Base-by-base conservation (phyloP, 1,140 invertebrate species). In the Aleiodes sp. region DNA sequence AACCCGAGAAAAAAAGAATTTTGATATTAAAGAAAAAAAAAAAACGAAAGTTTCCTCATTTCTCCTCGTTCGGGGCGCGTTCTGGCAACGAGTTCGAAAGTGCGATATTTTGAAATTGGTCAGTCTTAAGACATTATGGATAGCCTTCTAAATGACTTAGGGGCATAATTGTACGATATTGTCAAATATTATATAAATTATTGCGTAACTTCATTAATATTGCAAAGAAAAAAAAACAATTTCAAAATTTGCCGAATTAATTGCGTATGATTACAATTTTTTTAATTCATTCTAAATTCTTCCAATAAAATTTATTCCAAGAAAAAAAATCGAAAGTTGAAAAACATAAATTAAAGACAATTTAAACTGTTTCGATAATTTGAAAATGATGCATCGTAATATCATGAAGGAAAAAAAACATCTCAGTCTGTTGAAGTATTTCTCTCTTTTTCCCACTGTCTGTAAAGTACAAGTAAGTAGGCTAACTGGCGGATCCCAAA, bases 381-480 rank as follows among this genome's bases (percentile, higher is more conserved):
- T 43, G 39, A 43, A 43, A n/a, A n/a, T n/a, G 39, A 43, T 43
- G 7, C 39, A 43, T 16, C 39, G 39, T 43, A 43, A 43, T 43
- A 43, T 16, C 39, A 43, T 43, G n/a, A n/a, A n/a, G n/a, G n/a
- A n/a, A n/a, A n/a, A n/a, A n/a, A n/a, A n/a, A 43, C 39, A 16
- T 43, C 19, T 43, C 14, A 43, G 2, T 43, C 39, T 16, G 39
- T 43, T n/a, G 19, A 43, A 16, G n/a, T 43, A n/a, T n/a, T n/a
- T n/a, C n/a, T n/a, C n/a, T n/a, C n/a, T n/a, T n/a, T n/a, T n/a
- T n/a, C n/a, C n/a, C 39, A 43, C n/a, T 43, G 19, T 43, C 19
- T 43, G 39, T 43, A 43, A n/a, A 43, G 39, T 43, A 43, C 39
- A 43, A n/a, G 39, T 43, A 43, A 43, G 39, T 43, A 43, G 39